Conservation (phyloP, 2,113 vertebrate genomes). For the Zootoca vivipara region DNA sequence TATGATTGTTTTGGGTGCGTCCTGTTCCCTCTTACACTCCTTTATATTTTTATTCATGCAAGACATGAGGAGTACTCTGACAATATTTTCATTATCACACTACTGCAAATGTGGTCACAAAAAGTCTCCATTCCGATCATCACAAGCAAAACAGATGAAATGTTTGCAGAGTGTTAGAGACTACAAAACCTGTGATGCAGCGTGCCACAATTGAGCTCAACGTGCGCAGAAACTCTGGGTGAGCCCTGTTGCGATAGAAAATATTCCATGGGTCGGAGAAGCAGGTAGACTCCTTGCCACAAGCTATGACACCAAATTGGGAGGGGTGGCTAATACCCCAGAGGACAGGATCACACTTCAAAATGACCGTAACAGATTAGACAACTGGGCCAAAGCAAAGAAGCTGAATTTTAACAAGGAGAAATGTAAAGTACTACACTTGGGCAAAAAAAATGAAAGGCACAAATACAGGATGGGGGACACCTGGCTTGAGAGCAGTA, state of each 20-base stretch:
- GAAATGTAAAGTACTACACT: no score
- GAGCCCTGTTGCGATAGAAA: no score
- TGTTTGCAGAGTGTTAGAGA: neutral
- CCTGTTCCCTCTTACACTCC: accelerated
- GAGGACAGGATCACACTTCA: no score
- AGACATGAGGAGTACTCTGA: neutral
- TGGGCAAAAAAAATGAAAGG: no score
- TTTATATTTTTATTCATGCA: neutral
- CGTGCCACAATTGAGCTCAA: neutral
- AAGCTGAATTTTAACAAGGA: no score
- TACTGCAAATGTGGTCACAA: neutral
- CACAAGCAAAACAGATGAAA: neutral
- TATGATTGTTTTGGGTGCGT: neutral
- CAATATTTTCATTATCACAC: neutral
- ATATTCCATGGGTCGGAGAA: neutral
- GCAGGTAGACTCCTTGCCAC: neutral
- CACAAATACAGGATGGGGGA: no score
- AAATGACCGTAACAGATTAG: no score
- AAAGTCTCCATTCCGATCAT: no score
- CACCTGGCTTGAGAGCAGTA: no score
- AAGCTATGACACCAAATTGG: no score
- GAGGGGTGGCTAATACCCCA: no score
- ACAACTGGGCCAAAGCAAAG: no score
- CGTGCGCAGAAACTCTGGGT: neutral
- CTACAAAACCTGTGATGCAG: neutral